These are phyloP conservation scores for Drosophila vallismaia DNA, from an alignment of 2,888 invertebrate species.

Conservation along the genomic window DNA sequence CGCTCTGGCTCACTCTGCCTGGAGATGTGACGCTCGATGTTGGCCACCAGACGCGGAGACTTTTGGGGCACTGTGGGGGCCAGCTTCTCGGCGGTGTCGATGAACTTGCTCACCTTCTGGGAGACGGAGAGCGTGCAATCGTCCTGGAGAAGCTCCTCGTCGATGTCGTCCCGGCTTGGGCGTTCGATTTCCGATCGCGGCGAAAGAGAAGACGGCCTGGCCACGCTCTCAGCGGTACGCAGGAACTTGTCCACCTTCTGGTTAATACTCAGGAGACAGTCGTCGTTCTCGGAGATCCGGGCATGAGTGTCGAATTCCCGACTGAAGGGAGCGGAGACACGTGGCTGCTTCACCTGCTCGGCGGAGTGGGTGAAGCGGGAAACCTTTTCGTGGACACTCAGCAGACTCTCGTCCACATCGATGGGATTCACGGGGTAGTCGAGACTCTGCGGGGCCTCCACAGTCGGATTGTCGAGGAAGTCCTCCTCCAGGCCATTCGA, in stretches of 20 bases:
- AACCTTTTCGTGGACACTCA: slow-evolving; percentile 89
- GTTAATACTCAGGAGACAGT: slow-evolving; percentile 86
- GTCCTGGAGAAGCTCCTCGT: slow-evolving; percentile 86
- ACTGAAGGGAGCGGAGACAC: slow-evolving; percentile 79
- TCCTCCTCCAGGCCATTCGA: slow-evolving; percentile 73
- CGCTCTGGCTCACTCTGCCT: slow-evolving; percentile 79
- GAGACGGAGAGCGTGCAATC: slow-evolving; percentile 87
- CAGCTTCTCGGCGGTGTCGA: slow-evolving; percentile 86
- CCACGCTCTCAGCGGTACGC: slow-evolving; percentile 86
- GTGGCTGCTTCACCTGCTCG: slow-evolving; percentile 84
- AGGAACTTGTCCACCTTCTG: slow-evolving; percentile 88
- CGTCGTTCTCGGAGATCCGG: slow-evolving; percentile 84
- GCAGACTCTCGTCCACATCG: slow-evolving; percentile 86
- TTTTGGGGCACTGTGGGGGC: slow-evolving; percentile 82
- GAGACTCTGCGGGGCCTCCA: slow-evolving; percentile 85
- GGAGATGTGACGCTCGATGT: slow-evolving; percentile 82
- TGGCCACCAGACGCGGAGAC: slow-evolving; percentile 85
- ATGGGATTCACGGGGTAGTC: slow-evolving; percentile 61
- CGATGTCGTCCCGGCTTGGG: slow-evolving; percentile 85
- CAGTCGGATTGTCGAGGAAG: slow-evolving; percentile 72
- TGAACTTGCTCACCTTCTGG: slow-evolving; percentile 88
- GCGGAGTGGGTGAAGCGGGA: slow-evolving; percentile 87
- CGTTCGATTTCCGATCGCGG: slow-evolving; percentile 81
- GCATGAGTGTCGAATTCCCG: slow-evolving; percentile 78
- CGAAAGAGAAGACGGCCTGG: slow-evolving; percentile 74